These are phyloP conservation scores for Neolamprologus sp. DNA, from an alignment of 2,113 vertebrate species.

Conservation along the genomic window DNA sequence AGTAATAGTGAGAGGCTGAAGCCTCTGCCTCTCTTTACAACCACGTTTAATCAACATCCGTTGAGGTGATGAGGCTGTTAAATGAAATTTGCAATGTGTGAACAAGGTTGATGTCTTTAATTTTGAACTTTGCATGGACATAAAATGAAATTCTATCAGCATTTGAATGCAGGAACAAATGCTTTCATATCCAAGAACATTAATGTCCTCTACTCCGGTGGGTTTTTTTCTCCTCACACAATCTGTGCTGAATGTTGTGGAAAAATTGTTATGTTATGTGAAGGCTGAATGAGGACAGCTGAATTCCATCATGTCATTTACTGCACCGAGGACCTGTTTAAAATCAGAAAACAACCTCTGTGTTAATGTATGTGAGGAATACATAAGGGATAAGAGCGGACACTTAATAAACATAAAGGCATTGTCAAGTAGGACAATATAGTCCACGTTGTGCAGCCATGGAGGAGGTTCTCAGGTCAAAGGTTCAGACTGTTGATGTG, in stretches of 20 bases:
- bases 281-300: not conserved
- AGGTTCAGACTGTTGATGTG: constrained; percentile 9
- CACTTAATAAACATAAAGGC: not conserved
- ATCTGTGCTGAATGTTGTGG: not conserved
- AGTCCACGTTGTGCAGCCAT: not conserved
- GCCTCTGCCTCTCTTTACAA: not conserved
- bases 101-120: not conserved
- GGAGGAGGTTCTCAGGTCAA: not conserved
- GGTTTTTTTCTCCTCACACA: not conserved
- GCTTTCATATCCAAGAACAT: not conserved
- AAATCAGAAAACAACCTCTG: not conserved
- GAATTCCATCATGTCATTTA: not conserved
- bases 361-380: not conserved
- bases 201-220: not conserved
- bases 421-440: not conserved
- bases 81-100: not conserved
- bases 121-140: not conserved
- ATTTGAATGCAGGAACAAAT: not conserved
- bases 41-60: not conserved
- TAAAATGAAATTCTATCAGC: not conserved
- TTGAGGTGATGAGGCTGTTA: not conserved
- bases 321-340: not conserved
- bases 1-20: not conserved
- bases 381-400: not conserved
- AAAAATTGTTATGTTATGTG: not conserved